phyloP scores from a whole-genome alignment of 2,797 vertebrate genomes.

The Tokudaia muenninki region DNA sequence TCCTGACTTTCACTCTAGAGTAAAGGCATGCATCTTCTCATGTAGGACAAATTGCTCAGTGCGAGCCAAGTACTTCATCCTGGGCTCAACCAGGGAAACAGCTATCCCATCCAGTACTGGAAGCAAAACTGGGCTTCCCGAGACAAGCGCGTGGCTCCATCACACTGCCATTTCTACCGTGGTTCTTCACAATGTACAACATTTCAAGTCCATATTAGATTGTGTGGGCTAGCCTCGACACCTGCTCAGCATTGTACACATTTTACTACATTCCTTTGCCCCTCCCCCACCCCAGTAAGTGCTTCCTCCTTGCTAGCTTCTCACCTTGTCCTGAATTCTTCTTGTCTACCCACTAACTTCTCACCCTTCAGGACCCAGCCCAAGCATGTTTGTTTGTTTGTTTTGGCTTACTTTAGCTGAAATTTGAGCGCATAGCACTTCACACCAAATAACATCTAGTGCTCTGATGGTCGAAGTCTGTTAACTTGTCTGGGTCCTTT shows the following conservation, averaged over 20 bases:
- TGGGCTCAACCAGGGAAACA: background rate
- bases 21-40: constrained; percentile 11
- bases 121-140: background rate
- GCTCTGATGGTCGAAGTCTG: background rate
- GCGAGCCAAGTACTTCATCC: background rate
- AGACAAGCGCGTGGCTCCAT: background rate
- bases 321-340: background rate
- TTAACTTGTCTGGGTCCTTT: background rate
- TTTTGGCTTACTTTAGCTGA: background rate
- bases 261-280: background rate
- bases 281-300: background rate
- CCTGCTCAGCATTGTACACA: background rate
- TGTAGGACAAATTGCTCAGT: constrained; percentile 17
- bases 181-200: background rate
- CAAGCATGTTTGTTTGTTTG: background rate
- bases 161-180: background rate
- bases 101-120: background rate
- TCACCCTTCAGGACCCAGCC: background rate
- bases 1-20: constrained; percentile 6
- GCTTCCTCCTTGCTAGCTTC: background rate
- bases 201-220: background rate
- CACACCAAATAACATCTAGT: background rate
- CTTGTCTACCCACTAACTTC: background rate
- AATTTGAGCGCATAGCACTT: background rate
- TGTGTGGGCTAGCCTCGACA: background rate